These are phyloP conservation scores for Rhopalosiphum padi DNA, from an alignment of 1,140 invertebrate genomes.

Conservation along the genomic window DNA sequence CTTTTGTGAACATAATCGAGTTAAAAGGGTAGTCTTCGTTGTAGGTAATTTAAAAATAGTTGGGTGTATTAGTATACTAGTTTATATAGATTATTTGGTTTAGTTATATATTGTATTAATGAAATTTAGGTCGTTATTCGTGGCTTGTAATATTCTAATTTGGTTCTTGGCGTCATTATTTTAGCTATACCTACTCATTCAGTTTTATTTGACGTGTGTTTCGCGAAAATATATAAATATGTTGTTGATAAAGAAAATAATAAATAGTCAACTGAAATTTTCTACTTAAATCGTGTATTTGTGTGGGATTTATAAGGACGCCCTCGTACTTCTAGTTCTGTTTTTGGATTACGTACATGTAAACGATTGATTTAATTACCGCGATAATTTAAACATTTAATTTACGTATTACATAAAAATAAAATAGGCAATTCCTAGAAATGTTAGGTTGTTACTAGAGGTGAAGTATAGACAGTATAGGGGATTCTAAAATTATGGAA, in stretches of 20 bases:
- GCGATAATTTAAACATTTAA: slow-evolving; percentile 10
- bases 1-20: neutral
- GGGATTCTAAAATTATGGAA: neutral
- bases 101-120: slow-evolving; percentile 2
- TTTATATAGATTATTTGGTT: neutral
- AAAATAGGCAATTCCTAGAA: neutral
- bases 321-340: slow-evolving; percentile 18
- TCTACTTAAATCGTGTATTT: neutral
- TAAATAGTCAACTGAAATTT: neutral
- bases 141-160: slow-evolving; percentile 46
- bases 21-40: neutral
- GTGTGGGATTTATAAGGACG: slow-evolving; percentile 29
- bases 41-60: neutral
- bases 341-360: neutral
- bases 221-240: neutral
- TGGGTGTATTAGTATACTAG: neutral
- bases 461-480: neutral
- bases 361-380: neutral
- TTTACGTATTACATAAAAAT: neutral
- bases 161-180: slow-evolving; percentile 44
- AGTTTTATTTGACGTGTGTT: slow-evolving; percentile 26
- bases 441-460: neutral
- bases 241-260: slow-evolving; percentile 3
- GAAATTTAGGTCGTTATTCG: slow-evolving; percentile 48
- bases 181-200: slow-evolving; percentile 19